Conservation (phyloP, 1,140 invertebrate genomes). For the Zaprionus camerounensis region DNA sequence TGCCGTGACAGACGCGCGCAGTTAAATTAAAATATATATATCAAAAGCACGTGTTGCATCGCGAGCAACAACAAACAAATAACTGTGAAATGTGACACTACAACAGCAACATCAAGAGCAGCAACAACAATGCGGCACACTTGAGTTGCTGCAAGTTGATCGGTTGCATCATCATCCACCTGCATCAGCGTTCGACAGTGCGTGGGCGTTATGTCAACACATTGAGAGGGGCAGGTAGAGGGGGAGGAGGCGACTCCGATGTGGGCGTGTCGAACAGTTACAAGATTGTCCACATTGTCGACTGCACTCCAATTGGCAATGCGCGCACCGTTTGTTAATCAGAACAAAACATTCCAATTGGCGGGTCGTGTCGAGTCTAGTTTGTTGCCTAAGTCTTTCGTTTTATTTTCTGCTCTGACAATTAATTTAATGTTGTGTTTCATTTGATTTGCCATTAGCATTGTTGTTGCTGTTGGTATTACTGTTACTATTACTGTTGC, state of each 20-base stretch:
- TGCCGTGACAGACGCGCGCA: slow-evolving; percentile 60
- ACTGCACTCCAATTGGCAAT: slow-evolving; percentile 26
- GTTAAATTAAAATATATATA: slow-evolving; percentile 66
- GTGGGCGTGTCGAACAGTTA: slow-evolving; percentile 28
- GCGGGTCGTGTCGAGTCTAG: slow-evolving; percentile 16
- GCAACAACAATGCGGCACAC: slow-evolving; percentile 31
- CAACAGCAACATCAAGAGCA: slow-evolving; percentile 29
- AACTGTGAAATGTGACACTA: slow-evolving; percentile 77
- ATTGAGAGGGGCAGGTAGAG: neutral
- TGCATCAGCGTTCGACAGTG: slow-evolving; percentile 32
- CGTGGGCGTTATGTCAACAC: slow-evolving; percentile 15
- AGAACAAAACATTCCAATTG: slow-evolving; percentile 36
- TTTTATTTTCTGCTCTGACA: slow-evolving; percentile 33
- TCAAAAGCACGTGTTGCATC: slow-evolving; percentile 67
- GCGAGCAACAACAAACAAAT: slow-evolving; percentile 39
- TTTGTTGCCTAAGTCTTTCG: slow-evolving; percentile 58
- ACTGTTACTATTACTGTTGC: slow-evolving; percentile 8
- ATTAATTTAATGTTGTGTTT: slow-evolving; percentile 37
- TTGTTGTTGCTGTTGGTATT: slow-evolving; percentile 9
- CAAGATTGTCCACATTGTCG: slow-evolving; percentile 20
- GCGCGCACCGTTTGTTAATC: slow-evolving; percentile 54
- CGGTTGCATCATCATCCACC: slow-evolving; percentile 42
- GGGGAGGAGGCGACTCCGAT: neutral
- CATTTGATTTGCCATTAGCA: slow-evolving; percentile 32
- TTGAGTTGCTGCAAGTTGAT: slow-evolving; percentile 43